Conservation (phyloP, 2,797 vertebrate species). For the Peromyscus nudipes region DNA sequence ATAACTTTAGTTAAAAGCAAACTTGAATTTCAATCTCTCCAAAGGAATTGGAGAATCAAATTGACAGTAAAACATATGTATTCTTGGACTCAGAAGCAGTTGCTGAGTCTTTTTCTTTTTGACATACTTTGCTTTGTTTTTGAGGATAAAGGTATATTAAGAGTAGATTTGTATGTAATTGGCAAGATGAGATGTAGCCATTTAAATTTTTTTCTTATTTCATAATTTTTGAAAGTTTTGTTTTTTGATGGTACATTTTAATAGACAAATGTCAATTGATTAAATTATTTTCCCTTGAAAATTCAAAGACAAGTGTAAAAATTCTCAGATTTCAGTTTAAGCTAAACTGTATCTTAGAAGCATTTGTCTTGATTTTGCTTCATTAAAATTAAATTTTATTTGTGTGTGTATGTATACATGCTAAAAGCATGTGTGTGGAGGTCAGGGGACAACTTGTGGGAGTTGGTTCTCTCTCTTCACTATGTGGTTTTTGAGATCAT, state of each 20-base stretch:
- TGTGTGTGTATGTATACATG: neutral
- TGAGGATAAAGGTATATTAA: constrained; percentile 15
- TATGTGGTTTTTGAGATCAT: neutral
- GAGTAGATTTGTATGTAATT: constrained; percentile 19
- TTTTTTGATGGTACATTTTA: constrained; percentile 27
- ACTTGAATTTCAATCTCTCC: constrained; percentile 10
- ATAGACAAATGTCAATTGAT: neutral
- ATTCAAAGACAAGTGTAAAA: constrained; percentile 33
- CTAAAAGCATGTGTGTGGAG: neutral
- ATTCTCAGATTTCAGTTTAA: constrained; percentile 21
- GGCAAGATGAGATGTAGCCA: constrained; percentile 20
- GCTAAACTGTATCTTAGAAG: constrained; percentile 2
- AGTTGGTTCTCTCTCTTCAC: neutral
- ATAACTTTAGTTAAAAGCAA: constrained; percentile 39
- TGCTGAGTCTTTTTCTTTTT: constrained; percentile 4
- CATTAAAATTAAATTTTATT: constrained; percentile 1
- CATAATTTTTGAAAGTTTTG: constrained; percentile 23
- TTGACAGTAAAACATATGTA: constrained; percentile 24
- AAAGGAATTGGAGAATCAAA: neutral
- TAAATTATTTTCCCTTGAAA: constrained; percentile 47
- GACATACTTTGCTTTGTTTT: constrained; percentile 14
- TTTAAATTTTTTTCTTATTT: constrained; percentile 42
- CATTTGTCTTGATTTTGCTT: constrained; percentile 55
- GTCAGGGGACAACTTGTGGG: neutral
- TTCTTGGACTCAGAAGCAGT: constrained; percentile 41